Conservation (phyloP, 2,113 vertebrate genomes). For the Vidua macroura region DNA sequence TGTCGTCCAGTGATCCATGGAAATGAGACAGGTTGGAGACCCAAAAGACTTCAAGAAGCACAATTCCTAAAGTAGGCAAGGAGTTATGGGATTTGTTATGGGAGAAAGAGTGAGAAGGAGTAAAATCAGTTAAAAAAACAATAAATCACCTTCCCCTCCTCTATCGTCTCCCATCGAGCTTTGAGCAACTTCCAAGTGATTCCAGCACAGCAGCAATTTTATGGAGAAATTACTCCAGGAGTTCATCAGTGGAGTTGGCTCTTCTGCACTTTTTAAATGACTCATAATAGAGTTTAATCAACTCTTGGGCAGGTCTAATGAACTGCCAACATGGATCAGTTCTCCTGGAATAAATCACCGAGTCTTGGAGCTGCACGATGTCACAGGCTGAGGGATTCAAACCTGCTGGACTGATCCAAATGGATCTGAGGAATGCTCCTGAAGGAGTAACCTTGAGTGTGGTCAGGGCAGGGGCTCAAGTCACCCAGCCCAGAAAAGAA, state of each 20-base stretch:
- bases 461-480: neutral
- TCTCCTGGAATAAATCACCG: neutral
- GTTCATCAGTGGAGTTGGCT: constrained; percentile 27
- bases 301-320: constrained; percentile 20
- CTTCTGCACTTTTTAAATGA: constrained; percentile 33
- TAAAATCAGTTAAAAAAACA: neutral
- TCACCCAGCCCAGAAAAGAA: neutral
- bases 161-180: neutral
- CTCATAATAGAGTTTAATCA: constrained; percentile 41
- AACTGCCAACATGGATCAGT: neutral
- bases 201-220: neutral
- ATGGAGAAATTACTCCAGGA: constrained; percentile 3
- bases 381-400: neutral
- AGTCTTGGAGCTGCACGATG: fast-evolving
- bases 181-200: neutral
- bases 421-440: neutral
- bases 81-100: neutral
- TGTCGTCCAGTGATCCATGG: neutral
- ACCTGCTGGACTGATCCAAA: neutral
- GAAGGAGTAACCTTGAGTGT: neutral
- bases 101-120: neutral
- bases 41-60: neutral
- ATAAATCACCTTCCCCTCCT: neutral
- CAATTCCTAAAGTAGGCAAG: neutral
- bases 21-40: neutral